These are phyloP conservation scores for Elachura formosa DNA, from an alignment of 2,113 vertebrate species.

Conservation along the genomic window DNA sequence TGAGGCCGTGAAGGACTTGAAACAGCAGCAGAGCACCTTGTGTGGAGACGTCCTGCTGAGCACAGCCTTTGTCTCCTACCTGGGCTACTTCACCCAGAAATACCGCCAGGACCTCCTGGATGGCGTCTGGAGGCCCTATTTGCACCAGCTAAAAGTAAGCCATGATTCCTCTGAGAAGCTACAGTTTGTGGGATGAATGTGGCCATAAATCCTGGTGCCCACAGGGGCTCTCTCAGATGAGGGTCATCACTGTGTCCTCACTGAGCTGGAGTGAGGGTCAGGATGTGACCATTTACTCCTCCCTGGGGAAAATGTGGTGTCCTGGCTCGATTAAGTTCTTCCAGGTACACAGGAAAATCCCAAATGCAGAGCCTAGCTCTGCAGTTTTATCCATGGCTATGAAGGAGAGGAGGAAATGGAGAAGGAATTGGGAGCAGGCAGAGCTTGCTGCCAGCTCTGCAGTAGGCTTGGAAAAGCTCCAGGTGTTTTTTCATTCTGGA, in stretches of 20 bases:
- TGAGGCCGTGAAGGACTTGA: conserved; percentile 81
- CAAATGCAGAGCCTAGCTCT: neutral
- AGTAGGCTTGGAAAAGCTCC: neutral
- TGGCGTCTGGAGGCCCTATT: conserved; percentile 82
- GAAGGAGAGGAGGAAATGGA: neutral
- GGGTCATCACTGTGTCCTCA: neutral
- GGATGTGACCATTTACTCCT: rapidly evolving
- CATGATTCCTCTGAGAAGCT: neutral
- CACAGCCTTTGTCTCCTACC: conserved; percentile 90
- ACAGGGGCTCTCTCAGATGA: neutral
- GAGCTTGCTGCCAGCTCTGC: neutral
- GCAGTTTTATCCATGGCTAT: neutral
- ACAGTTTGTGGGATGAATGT: neutral
- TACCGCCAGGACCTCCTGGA: conserved; percentile 90
- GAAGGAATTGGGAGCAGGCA: neutral
- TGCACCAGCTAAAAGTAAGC: conserved; percentile 81
- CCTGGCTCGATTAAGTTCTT: neutral
- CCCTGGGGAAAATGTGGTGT: neutral
- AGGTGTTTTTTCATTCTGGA: neutral
- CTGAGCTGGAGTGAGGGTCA: rapidly evolving
- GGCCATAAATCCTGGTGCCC: neutral
- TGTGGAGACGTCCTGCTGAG: conserved; percentile 90
- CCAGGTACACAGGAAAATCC: neutral
- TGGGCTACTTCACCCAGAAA: conserved; percentile 90
- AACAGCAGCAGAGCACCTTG: conserved; percentile 81